Percentiles rank a stretch among this genome's conserved stretches.
These are phyloP conservation scores for Dendrocincla fuliginosa DNA, from an alignment of 2,797 vertebrate genomes.

Conservation along the genomic window DNA sequence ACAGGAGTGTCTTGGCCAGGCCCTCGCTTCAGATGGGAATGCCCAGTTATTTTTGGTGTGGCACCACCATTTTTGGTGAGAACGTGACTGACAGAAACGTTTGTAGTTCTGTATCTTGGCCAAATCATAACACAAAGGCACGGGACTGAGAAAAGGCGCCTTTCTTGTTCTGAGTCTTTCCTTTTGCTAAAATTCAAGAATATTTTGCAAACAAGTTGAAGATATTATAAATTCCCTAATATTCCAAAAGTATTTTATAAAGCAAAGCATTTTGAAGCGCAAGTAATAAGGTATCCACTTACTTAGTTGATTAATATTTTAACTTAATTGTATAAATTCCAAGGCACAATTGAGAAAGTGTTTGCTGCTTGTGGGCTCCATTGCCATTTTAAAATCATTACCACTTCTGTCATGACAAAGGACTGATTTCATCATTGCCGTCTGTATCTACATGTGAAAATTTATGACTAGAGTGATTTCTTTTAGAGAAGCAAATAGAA, in stretches of 20 bases:
- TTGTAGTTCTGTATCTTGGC: neutral
- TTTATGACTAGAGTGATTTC: neutral
- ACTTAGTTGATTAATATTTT: neutral
- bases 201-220: neutral
- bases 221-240: neutral
- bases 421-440: neutral
- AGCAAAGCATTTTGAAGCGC: neutral
- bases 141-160: neutral
- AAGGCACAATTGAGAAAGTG: neutral
- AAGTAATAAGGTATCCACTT: neutral
- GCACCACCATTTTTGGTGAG: neutral
- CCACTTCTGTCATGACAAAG: neutral
- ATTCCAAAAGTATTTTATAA: neutral
- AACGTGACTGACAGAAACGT: neutral
- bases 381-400: neutral
- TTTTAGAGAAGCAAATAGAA: neutral
- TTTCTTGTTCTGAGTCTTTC: neutral
- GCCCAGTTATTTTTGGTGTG: neutral
- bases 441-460: neutral
- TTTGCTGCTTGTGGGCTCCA: neutral
- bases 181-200: neutral
- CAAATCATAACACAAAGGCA: neutral
- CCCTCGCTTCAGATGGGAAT: neutral
- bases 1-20: rapidly evolving
- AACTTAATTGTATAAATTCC: neutral